phyloP scores from a whole-genome alignment of 2,888 invertebrate genomes.

The Campopleginae sp. region DNA sequence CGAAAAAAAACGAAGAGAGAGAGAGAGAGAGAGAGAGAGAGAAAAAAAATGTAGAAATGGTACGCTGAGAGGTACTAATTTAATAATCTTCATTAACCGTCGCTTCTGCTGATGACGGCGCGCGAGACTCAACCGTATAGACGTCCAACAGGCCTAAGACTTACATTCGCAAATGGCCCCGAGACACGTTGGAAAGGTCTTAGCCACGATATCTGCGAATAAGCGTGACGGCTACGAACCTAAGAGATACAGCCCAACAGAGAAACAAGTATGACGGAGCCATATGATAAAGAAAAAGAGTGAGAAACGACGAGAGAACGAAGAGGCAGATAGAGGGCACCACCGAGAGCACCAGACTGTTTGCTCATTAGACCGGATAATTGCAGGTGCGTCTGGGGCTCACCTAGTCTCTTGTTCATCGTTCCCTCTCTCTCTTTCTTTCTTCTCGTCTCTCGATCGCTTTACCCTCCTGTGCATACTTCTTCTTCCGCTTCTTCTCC shows the following conservation, averaged over 20 bases:
- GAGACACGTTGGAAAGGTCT: conserved; percentile 65
- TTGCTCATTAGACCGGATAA: conserved; percentile 84
- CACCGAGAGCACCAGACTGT: conserved; percentile 78
- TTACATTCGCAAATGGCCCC: conserved; percentile 59
- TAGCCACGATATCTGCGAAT: conserved; percentile 56
- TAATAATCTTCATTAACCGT: conserved; percentile 80
- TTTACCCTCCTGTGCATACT: conserved; percentile 27
- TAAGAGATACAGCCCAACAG: conserved; percentile 46
- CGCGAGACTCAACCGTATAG: conserved; percentile 3
- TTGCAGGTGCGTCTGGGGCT: conserved; percentile 80
- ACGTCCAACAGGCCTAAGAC: conserved; percentile 37
- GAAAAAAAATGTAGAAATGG: conserved; percentile 36
- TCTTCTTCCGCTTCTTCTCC: background rate
- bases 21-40: conserved; percentile 41
- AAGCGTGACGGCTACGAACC: conserved; percentile 57
- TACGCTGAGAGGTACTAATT: conserved; percentile 79
- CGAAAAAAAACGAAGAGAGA: conserved; percentile 30
- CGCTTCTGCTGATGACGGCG: conserved; percentile 59
- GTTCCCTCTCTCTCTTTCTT: conserved; percentile 15
- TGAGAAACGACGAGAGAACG: conserved; percentile 58
- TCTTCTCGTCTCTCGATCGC: conserved; percentile 20
- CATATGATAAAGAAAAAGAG: conserved; percentile 51
- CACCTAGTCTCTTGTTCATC: conserved; percentile 72
- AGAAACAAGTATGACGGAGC: conserved; percentile 56
- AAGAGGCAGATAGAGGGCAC: conserved; percentile 67